Conservation (phyloP, 2,888 invertebrate species). For the Cheilosia scutellata region DNA sequence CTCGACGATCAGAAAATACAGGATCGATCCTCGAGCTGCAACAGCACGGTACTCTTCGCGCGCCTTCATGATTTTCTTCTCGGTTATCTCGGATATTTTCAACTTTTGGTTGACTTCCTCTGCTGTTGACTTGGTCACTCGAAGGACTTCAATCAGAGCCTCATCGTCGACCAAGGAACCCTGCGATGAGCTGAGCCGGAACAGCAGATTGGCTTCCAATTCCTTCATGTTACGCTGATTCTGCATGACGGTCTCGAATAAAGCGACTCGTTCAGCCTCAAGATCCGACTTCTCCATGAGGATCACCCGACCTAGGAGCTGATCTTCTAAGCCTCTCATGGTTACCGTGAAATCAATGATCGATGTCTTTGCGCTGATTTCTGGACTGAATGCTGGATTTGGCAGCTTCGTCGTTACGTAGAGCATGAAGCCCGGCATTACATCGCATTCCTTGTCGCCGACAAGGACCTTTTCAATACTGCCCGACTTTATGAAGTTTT, state of each 20-base stretch:
- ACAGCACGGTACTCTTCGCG: slow-evolving; percentile 98
- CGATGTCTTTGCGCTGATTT: slow-evolving; percentile 97
- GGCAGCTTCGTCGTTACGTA: slow-evolving; percentile 98
- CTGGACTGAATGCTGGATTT: slow-evolving; percentile 98
- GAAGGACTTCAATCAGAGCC: slow-evolving; percentile 94
- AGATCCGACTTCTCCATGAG: slow-evolving; percentile 98
- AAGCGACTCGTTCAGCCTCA: slow-evolving; percentile 95
- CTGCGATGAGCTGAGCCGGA: slow-evolving; percentile 95
- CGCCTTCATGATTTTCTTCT: slow-evolving; percentile 96
- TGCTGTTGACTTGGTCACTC: slow-evolving; percentile 94
- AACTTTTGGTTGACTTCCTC: slow-evolving; percentile 98
- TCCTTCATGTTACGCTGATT: slow-evolving; percentile 98
- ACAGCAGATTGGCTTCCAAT: slow-evolving; percentile 95
- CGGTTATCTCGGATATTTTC: slow-evolving; percentile 95
- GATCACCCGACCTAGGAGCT: slow-evolving; percentile 96
- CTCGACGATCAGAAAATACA: slow-evolving; percentile 98
- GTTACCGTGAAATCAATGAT: slow-evolving; percentile 99
- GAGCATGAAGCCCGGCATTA: slow-evolving; percentile 97
- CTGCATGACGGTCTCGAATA: slow-evolving; percentile 98
- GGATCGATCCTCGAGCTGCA: slow-evolving; percentile 95
- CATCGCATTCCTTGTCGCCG: slow-evolving; percentile 98
- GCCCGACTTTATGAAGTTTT: slow-evolving; percentile 98
- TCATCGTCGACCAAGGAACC: slow-evolving; percentile 98
- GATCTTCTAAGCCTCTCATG: slow-evolving; percentile 97
- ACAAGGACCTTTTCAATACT: slow-evolving; percentile 97